These are phyloP conservation scores for Remorina albescens DNA, from an alignment of 2,797 vertebrate species.

Conservation along the genomic window DNA sequence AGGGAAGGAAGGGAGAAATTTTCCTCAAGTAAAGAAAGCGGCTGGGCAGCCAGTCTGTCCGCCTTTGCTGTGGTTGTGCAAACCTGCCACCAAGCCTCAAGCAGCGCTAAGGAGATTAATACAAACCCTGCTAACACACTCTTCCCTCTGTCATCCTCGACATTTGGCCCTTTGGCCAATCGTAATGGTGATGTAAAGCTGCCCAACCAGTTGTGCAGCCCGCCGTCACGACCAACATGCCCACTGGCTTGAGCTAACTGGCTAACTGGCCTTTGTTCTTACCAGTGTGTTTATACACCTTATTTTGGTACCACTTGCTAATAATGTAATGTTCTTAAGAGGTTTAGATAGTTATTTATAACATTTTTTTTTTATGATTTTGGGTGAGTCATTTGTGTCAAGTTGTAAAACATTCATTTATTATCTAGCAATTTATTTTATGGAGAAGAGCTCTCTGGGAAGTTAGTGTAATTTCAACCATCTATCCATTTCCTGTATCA, in stretches of 20 bases:
- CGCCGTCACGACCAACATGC: slow-evolving; percentile 3
- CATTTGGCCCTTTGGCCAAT: slow-evolving; percentile 35
- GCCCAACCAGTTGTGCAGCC: slow-evolving; percentile 13
- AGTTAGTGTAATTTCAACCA: too few relatives aligned
- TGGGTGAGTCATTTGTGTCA: too few relatives aligned
- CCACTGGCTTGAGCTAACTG: not conserved
- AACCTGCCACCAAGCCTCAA: slow-evolving; percentile 58
- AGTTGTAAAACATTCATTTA: slow-evolving; percentile 7
- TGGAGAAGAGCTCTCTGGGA: not conserved
- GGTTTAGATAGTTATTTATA: too few relatives aligned
- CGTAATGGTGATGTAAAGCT: slow-evolving; percentile 17
- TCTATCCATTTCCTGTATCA: too few relatives aligned
- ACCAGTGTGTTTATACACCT: slow-evolving; percentile 3
- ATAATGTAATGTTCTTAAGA: slow-evolving; percentile 2
- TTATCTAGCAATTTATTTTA: not conserved
- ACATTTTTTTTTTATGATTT: too few relatives aligned
- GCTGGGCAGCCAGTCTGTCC: slow-evolving; percentile 42
- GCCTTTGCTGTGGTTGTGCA: slow-evolving; percentile 39
- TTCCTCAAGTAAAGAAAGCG: slow-evolving; percentile 44
- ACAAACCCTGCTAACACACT: slow-evolving; percentile 44
- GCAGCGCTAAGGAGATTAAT: slow-evolving; percentile 58
- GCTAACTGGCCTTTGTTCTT: not conserved
- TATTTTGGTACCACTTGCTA: slow-evolving; percentile 35
- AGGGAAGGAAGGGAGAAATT: slow-evolving; percentile 49
- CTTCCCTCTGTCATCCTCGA: slow-evolving; percentile 37